Percentiles rank a stretch among this genome's conserved stretches.
Evolutionary conservation across 2,113 vertebrate species (phyloP).

Genomic region (Leptosomus discolor): DNA sequence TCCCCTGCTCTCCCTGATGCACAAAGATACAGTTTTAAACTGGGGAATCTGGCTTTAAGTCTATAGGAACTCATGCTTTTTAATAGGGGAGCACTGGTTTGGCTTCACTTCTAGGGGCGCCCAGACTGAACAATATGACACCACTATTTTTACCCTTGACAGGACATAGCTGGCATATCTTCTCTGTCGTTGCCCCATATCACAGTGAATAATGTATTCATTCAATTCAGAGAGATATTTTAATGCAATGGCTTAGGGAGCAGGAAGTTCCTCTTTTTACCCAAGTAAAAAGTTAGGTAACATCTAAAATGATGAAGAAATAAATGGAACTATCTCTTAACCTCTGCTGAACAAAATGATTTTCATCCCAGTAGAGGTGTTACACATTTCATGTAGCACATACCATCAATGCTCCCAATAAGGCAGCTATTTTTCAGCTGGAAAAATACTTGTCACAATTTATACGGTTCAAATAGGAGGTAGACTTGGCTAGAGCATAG

Average conservation of each 20-base stretch:
- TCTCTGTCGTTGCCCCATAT: neutral
- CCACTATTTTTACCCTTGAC: neutral
- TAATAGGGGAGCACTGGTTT: neutral
- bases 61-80: neutral
- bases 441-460: neutral
- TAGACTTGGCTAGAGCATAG: neutral
- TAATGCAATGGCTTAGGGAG: neutral
- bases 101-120: neutral
- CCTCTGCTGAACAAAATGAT: neutral
- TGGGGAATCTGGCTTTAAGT: neutral
- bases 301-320: neutral
- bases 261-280: neutral
- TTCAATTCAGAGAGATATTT: neutral
- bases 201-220: neutral
- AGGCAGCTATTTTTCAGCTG: neutral
- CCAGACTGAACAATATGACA: neutral
- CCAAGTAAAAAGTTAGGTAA: neutral
- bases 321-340: neutral
- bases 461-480: neutral
- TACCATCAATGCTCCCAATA: neutral
- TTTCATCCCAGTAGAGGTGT: neutral
- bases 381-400: neutral
- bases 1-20: neutral
- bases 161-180: neutral
- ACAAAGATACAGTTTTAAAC: neutral